Percentiles rank a stretch among this genome's conserved stretches.
These are phyloP conservation scores for Lophius piscatorius DNA, from an alignment of 2,113 vertebrate genomes.

Conservation along the genomic window DNA sequence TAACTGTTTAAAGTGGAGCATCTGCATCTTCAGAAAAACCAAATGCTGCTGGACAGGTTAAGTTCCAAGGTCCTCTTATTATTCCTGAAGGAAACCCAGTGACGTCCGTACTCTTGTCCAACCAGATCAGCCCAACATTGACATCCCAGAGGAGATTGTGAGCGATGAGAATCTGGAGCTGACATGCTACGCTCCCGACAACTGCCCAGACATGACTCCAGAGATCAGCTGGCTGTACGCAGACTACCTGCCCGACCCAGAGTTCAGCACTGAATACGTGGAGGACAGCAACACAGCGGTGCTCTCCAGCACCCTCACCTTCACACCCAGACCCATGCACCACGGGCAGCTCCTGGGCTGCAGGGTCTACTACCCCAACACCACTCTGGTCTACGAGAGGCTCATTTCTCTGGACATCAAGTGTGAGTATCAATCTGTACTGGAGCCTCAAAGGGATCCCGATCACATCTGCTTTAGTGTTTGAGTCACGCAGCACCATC, in stretches of 20 bases:
- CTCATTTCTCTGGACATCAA: constrained; percentile 86
- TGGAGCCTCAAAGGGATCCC: not conserved
- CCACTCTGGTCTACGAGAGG: constrained; percentile 84
- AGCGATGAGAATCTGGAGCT: constrained; percentile 84
- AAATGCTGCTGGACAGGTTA: not conserved
- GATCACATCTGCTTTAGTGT: too few species aligned
- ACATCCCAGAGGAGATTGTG: constrained; percentile 85
- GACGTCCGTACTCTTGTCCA: not conserved
- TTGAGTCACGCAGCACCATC: not conserved
- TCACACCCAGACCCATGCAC: constrained; percentile 85
- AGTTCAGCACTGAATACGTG: constrained; percentile 78
- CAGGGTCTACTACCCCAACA: constrained; percentile 86
- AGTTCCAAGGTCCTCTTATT: not conserved
- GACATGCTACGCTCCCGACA: constrained; percentile 88
- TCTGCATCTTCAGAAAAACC: not conserved
- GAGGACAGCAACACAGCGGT: constrained; percentile 87
- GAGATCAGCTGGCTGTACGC: constrained; percentile 89
- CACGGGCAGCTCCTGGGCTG: constrained; percentile 88
- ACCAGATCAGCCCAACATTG: constrained; percentile 87
- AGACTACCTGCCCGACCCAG: constrained; percentile 83
- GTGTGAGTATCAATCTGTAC: constrained; percentile 78
- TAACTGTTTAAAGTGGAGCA: not conserved
- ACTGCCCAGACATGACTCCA: constrained; percentile 88
- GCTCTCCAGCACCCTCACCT: constrained; percentile 84
- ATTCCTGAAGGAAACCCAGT: not conserved